These are phyloP conservation scores for Nudaria mundana DNA, from an alignment of 2,888 invertebrate species.

Conservation along the genomic window DNA sequence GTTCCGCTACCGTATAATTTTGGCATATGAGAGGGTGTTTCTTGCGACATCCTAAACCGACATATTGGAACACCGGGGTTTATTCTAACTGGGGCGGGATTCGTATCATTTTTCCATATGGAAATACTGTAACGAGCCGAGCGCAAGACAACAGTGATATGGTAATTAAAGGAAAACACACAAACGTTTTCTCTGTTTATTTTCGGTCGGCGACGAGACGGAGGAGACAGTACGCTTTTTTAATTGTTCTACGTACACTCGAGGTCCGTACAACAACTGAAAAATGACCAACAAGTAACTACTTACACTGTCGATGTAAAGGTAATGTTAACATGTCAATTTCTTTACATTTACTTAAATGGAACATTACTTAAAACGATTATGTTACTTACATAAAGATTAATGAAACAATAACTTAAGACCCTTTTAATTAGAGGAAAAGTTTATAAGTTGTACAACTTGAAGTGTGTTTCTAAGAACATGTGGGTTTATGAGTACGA, in stretches of 20 bases:
- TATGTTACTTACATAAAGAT: not conserved
- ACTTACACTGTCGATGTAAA: too few relatives aligned
- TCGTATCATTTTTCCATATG: constrained; percentile 80
- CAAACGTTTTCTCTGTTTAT: constrained; percentile 61
- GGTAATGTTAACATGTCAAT: too few relatives aligned
- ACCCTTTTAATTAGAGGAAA: constrained; percentile 50
- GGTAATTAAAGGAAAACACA: constrained; percentile 79
- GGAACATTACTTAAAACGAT: too few relatives aligned
- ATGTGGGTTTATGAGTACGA: constrained; percentile 70
- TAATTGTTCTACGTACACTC: constrained; percentile 28
- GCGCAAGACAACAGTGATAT: constrained; percentile 77
- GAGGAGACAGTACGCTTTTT: constrained; percentile 33
- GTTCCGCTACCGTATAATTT: constrained; percentile 77
- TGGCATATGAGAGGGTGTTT: constrained; percentile 63
- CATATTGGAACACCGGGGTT: constrained; percentile 41
- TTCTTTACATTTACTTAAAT: too few relatives aligned
- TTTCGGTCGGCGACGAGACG: constrained; percentile 60
- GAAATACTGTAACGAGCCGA: constrained; percentile 72
- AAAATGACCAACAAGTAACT: too few relatives aligned
- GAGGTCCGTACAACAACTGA: too few relatives aligned
- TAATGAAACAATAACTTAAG: constrained; percentile 7
- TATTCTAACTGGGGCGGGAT: constrained; percentile 49
- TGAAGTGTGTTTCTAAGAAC: constrained; percentile 46
- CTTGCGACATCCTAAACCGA: constrained; percentile 59
- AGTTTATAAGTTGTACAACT: constrained; percentile 41